A percentile compares a stretch with the other conserved stretches of the same genome.
Conservation (phyloP, 1,140 invertebrate genomes). For the Heliconius congener region DNA sequence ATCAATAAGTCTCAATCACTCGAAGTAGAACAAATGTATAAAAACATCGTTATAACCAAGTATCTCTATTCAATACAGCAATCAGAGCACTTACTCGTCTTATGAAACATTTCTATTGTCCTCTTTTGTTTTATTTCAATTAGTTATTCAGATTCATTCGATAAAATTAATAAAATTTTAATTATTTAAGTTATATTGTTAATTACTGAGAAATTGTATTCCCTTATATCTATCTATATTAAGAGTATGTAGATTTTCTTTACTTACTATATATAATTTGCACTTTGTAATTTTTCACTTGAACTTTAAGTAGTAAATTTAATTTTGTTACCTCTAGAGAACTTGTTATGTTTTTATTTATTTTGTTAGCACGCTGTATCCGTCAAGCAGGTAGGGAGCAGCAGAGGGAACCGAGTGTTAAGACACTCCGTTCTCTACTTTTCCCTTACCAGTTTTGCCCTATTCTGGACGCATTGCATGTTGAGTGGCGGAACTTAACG, state of each 20-base stretch:
- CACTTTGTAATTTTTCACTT: neutral
- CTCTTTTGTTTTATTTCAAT: constrained; percentile 22
- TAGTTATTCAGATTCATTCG: constrained; percentile 22
- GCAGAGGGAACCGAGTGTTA: no score
- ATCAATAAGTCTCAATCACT: neutral
- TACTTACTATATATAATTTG: neutral
- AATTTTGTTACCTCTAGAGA: no score
- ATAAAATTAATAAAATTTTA: neutral
- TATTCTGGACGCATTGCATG: no score
- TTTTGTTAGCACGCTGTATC: no score
- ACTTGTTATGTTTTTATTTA: no score
- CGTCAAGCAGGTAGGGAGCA: no score
- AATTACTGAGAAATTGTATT: neutral
- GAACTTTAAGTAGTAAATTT: no score
- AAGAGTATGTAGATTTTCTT: neutral
- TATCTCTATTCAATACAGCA: constrained; percentile 29
- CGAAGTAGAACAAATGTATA: neutral
- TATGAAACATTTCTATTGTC: constrained; percentile 9
- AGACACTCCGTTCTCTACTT: no score
- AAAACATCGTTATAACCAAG: neutral
- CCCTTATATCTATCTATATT: neutral
- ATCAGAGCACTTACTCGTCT: constrained; percentile 27
- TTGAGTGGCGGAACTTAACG: no score
- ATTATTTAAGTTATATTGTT: neutral
- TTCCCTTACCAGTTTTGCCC: no score